These are phyloP conservation scores for Medauroidea extradentata DNA, from an alignment of 1,140 invertebrate species.

Conservation along the genomic window DNA sequence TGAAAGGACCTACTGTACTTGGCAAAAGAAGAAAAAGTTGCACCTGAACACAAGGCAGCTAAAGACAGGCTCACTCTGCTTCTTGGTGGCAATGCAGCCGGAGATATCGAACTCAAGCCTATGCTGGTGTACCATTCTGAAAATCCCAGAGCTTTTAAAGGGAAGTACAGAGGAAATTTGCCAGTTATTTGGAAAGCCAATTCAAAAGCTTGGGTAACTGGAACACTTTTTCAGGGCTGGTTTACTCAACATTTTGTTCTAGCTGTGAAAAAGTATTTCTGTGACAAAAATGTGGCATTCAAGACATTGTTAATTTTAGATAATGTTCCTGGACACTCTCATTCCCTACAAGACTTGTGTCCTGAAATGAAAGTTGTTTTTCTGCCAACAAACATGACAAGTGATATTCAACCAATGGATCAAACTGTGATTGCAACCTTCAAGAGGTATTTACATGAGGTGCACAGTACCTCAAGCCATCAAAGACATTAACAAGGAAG, in stretches of 20 bases:
- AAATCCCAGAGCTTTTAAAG: slow-evolving; percentile 41
- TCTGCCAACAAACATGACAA: no score
- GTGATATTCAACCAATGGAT: no score
- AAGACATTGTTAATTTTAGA: slow-evolving; percentile 42
- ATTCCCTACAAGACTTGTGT: slow-evolving; percentile 27
- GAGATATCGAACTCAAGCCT: slow-evolving; percentile 43
- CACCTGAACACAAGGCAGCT: slow-evolving; percentile 41
- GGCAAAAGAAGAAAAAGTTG: neutral
- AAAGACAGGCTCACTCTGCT: slow-evolving; percentile 46
- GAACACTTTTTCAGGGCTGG: slow-evolving; percentile 41
- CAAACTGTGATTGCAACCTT: no score
- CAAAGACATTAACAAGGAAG: no score
- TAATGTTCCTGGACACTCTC: no score
- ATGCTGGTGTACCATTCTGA: slow-evolving; percentile 42
- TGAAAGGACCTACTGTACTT: no score
- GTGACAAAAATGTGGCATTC: slow-evolving; percentile 37
- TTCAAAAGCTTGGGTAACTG: no score
- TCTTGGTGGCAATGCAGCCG: slow-evolving; percentile 40
- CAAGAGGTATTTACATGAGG: no score
- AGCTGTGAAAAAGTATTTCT: slow-evolving; percentile 33
- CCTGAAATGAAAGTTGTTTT: slow-evolving; percentile 38
- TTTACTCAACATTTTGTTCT: slow-evolving; percentile 34
- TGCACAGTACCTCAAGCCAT: no score
- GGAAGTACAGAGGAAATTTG: no score
- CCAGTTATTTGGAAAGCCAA: no score